Evolutionary conservation across 2,888 invertebrate genomes (phyloP), one percentile per base, ranked within the genome.

Genomic region (Neoitamus cyanurus): DNA sequence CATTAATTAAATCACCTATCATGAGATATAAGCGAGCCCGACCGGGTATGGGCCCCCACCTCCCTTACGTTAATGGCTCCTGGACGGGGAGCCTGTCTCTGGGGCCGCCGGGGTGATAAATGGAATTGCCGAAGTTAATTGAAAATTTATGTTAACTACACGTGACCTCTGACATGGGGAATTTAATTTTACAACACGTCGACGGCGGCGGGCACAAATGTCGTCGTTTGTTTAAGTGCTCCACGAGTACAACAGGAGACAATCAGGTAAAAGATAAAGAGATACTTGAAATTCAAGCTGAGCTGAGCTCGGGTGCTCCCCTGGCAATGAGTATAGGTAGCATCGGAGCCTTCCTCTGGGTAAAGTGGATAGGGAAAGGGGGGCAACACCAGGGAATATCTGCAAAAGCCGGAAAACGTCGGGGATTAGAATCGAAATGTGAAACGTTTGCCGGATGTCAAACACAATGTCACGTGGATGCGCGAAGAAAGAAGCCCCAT

Each of bases 91-190:
- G n/a, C n/a, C n/a, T n/a, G n/a, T n/a, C n/a, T n/a, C n/a, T n/a
- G 5, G 48, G 20, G 20, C 9, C 9, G 48, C 15, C 6, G 58
- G 58, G 58, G 58, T 58, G 58, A 58, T 58, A 20, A 58, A 58
- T 58, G 58, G 58, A 58, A 58, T 58, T 58, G 58, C 58, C 58
- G 58, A 58, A 58, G 58, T 58, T 58, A 58, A 58, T 58, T 58
- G 58, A 58, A 58, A 58, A 58, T 58, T 58, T 58, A 58, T 58
- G 58, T 58, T 58, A 58, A 58, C 58, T 58, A 58, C 58, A 58
- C 25, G 25, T 58, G 58, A 58, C 58, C 58, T 58, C 58, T 58
- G 58, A 58, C 58, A 58, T 58, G 58, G 58, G 42, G 58, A 58
- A 58, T 58, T 58, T 58, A 58, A 58, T 58, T 58, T 58, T 58